phyloP scores from a whole-genome alignment of 2,888 invertebrate species.

The Drosophila anomalata region DNA sequence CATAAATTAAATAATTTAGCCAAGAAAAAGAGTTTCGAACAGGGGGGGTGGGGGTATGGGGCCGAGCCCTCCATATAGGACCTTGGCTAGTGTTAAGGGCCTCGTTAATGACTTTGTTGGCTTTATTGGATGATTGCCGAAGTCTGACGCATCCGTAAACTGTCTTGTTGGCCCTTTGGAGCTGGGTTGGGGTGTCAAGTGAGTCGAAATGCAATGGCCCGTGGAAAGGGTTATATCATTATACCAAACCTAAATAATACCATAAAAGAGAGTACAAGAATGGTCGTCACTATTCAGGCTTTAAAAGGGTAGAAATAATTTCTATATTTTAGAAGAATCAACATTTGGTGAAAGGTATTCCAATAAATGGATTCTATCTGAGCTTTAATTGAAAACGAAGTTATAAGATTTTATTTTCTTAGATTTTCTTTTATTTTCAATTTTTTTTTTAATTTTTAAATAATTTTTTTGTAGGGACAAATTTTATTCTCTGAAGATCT shows the following conservation, averaged over 20 bases:
- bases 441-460: too few species aligned
- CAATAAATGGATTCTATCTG: too few species aligned
- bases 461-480: too few species aligned
- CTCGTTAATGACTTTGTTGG: conserved; percentile 69
- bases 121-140: conserved; percentile 63
- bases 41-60: neutral
- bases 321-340: neutral
- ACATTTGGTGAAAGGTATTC: too few species aligned
- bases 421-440: too few species aligned
- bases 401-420: too few species aligned
- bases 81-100: conserved; percentile 61
- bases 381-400: too few species aligned
- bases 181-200: conserved; percentile 32
- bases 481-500: too few species aligned
- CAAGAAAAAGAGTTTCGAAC: conserved; percentile 19
- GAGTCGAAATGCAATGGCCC: conserved; percentile 18
- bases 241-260: neutral
- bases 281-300: neutral
- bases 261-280: conserved; percentile 2
- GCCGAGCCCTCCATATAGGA: conserved; percentile 22
- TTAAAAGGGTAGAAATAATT: neutral
- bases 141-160: conserved; percentile 31
- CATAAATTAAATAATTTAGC: conserved; percentile 78
- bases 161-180: conserved; percentile 23
- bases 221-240: conserved; percentile 23